phyloP scores from a whole-genome alignment of 2,888 invertebrate genomes.

The Erannis defoliaria region DNA sequence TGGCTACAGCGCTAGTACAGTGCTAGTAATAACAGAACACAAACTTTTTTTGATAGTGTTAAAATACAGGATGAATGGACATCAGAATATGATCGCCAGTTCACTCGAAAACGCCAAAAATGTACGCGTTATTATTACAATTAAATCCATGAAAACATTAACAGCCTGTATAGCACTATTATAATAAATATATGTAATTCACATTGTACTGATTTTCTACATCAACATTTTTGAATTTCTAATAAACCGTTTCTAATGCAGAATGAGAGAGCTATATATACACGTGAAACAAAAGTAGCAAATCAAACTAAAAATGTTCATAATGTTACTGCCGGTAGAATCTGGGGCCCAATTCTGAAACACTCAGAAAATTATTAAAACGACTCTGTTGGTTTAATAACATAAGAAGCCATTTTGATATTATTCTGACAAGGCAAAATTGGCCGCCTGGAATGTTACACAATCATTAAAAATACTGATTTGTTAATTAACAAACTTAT shows the following conservation, averaged over 20 bases:
- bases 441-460: constrained; percentile 77
- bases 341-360: constrained; percentile 58
- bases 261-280: constrained; percentile 67
- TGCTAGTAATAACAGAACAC: constrained; percentile 19
- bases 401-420: constrained; percentile 28
- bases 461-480: constrained; percentile 85
- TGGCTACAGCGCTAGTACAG: constrained; percentile 17
- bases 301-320: constrained; percentile 57
- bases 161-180: constrained; percentile 18
- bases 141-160: neutral
- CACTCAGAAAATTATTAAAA: constrained; percentile 84
- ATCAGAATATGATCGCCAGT: neutral
- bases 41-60: constrained; percentile 18
- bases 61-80: constrained; percentile 3
- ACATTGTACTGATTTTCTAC: constrained; percentile 56
- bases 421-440: constrained; percentile 9
- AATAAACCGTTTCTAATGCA: constrained; percentile 30
- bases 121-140: neutral
- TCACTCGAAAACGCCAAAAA: neutral
- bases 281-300: constrained; percentile 57
- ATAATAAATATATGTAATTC: constrained; percentile 41
- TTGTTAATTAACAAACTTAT: constrained; percentile 81
- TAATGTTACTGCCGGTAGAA: constrained; percentile 64
- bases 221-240: constrained; percentile 58
- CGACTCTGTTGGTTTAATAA: constrained; percentile 83